Evolutionary conservation across 2,888 invertebrate genomes (phyloP).

Genomic region (Pollenia griseotomentosa): DNA sequence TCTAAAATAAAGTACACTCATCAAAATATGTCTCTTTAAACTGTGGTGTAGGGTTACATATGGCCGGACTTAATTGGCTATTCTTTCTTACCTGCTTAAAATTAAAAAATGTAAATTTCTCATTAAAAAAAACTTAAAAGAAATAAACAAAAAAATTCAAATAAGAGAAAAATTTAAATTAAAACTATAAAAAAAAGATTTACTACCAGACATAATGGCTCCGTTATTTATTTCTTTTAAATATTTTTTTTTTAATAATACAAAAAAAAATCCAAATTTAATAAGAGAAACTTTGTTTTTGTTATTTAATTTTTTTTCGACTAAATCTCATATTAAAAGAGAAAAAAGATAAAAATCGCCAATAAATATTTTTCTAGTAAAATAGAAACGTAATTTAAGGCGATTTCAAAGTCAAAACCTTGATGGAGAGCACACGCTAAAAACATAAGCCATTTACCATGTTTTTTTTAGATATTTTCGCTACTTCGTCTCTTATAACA

Average conservation of each 20-base stretch:
- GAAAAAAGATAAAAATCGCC: conserved; percentile 2
- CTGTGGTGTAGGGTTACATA: no score
- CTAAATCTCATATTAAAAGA: not conserved
- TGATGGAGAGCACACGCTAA: conserved; percentile 78
- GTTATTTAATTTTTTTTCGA: not conserved
- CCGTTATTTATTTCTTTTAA: conserved; percentile 25
- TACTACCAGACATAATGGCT: conserved; percentile 68
- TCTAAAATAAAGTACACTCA: no score
- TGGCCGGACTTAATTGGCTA: no score
- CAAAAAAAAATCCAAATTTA: no score
- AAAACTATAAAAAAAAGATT: conserved; percentile 40
- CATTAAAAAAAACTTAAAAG: not conserved
- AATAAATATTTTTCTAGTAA: not conserved
- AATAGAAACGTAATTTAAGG: conserved; percentile 73
- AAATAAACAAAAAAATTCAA: conserved; percentile 16
- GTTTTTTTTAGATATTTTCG: not conserved
- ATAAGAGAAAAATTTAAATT: not conserved
- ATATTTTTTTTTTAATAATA: not conserved
- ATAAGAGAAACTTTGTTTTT: conserved; percentile 1
- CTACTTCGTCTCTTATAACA: no score
- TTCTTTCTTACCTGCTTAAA: no score
- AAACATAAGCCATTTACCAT: conserved; percentile 75
- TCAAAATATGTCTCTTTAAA: no score
- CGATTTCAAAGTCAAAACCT: conserved; percentile 79
- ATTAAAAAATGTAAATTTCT: no score